Base-by-base conservation (phyloP, 2,797 vertebrate genomes). In the Mus spretus region DNA sequence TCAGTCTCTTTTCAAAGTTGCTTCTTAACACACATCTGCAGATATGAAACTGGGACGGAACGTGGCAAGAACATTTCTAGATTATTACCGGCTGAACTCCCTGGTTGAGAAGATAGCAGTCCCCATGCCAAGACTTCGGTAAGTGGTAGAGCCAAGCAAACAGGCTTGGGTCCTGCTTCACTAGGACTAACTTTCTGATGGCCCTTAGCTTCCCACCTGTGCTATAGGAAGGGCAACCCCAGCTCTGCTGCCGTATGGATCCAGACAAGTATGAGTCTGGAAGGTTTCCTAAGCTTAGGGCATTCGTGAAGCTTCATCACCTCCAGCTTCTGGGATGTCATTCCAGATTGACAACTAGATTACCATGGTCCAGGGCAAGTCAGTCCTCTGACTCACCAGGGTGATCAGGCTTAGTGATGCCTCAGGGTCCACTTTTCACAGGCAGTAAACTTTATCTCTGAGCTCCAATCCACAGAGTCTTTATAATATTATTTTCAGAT, bases 11-110 rank as follows among this genome's bases (percentile, higher is more conserved):
- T 86, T 1, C 47, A 55, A 65, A 97, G 96, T 89, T 24, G 53
- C 0, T 98, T 98, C 98, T 99, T 99, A 99, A 99, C 97, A 2
- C 95, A 92, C 96, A 90, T 72, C 95, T 72, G 97, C 98, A 99
- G 99, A 99, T 98, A 99, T 99, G 99, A 99, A 99, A 97, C 98
- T 99, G 97, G 99, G 99, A 91, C 99, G 99, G 95, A 99, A 99
- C 0, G 99, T 99, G 97, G 99, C 99, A 26, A 99, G 99, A 86
- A 99, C 99, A 0, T 99, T 99, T 98, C 98, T 99, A 98, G 99
- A 99, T 98, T 99, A 99, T 98, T 99, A 99, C 98, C 99, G 99
- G 97, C 99, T 99, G 97, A 99, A 99, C 96, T 97, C 99, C 28
- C 97, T 99, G 89, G 98, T 98, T 78, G 99, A 99, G 67, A 99